These are phyloP conservation scores for Scaptomyza montana DNA, from an alignment of 1,140 invertebrate species.

Conservation along the genomic window DNA sequence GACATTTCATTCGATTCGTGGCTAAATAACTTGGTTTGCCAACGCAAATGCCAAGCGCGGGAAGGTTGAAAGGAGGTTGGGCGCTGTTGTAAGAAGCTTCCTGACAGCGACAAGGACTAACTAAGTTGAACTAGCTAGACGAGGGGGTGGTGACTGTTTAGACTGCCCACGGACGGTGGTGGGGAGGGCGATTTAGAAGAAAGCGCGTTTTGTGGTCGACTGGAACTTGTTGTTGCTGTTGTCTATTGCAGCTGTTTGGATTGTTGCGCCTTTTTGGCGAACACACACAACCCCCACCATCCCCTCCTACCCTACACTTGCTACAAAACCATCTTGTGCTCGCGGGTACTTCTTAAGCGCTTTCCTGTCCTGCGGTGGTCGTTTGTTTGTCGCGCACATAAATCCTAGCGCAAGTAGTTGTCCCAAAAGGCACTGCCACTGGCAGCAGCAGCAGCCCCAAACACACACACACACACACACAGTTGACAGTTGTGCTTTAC, in stretches of 20 bases:
- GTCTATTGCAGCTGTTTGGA: constrained; percentile 76
- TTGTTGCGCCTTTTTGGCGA: constrained; percentile 51
- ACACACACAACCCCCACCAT: background rate
- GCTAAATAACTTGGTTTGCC: constrained; percentile 75
- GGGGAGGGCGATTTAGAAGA: no score
- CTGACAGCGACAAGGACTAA: constrained; percentile 6
- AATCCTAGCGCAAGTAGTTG: constrained; percentile 76
- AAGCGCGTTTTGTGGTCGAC: constrained; percentile 35
- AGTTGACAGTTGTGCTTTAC: constrained; percentile 59
- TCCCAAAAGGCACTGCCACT: constrained; percentile 81
- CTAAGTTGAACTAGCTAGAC: constrained; percentile 5
- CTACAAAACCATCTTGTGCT: background rate
- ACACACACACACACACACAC: constrained; percentile 40
- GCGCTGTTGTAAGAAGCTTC: background rate
- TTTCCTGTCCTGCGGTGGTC: constrained; percentile 83
- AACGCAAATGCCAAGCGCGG: constrained; percentile 36
- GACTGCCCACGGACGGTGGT: no score
- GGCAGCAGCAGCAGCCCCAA: constrained; percentile 51
- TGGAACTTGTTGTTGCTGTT: constrained; percentile 53
- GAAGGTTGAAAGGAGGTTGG: constrained; percentile 3
- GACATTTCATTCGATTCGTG: constrained; percentile 78
- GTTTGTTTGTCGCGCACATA: constrained; percentile 82
- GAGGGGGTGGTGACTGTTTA: background rate
- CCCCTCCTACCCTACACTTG: background rate
- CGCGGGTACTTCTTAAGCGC: constrained; percentile 75